phyloP scores from a whole-genome alignment of 2,113 vertebrate species.

The Solea senegalensis region DNA sequence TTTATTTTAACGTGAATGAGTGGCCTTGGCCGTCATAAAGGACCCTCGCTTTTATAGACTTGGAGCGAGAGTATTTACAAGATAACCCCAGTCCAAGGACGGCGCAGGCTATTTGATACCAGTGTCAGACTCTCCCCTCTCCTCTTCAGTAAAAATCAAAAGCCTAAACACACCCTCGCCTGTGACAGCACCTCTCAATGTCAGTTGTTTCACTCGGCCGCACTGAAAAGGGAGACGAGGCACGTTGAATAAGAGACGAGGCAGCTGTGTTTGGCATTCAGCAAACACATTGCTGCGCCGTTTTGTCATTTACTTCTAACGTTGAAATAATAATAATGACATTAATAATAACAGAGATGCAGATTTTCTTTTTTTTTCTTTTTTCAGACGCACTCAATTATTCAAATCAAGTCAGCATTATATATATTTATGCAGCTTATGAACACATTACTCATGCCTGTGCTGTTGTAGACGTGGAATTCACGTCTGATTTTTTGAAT shows the following conservation, averaged over 20 bases:
- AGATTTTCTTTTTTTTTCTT: neutral
- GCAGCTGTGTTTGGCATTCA: conserved; percentile 21
- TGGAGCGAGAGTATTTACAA: conserved; percentile 77
- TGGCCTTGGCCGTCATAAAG: conserved; percentile 76
- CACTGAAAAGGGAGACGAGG: conserved; percentile 22
- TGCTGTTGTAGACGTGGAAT: too few species aligned
- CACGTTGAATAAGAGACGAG: conserved; percentile 22
- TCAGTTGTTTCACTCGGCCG: conserved; percentile 49
- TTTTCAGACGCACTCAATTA: neutral
- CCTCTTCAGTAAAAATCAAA: conserved; percentile 64
- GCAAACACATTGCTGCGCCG: conserved; percentile 11
- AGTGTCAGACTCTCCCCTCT: conserved; percentile 64
- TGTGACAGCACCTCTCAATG: conserved; percentile 56
- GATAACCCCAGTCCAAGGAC: conserved; percentile 76
- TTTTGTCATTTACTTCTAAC: conserved; percentile 9
- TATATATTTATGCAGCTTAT: neutral
- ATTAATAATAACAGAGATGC: neutral
- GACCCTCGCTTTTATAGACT: conserved; percentile 76
- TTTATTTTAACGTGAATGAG: conserved; percentile 76
- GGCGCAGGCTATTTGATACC: conserved; percentile 72
- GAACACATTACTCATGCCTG: conserved; percentile 3
- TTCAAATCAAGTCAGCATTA: neutral
- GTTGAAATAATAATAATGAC: conserved; percentile 1
- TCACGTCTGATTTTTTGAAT: too few species aligned
- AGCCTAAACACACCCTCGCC: conserved; percentile 61